Evolutionary conservation across 2,888 invertebrate species (phyloP), one percentile per base, ranked within the genome.

Genomic region (Drosophila meridiana): DNA sequence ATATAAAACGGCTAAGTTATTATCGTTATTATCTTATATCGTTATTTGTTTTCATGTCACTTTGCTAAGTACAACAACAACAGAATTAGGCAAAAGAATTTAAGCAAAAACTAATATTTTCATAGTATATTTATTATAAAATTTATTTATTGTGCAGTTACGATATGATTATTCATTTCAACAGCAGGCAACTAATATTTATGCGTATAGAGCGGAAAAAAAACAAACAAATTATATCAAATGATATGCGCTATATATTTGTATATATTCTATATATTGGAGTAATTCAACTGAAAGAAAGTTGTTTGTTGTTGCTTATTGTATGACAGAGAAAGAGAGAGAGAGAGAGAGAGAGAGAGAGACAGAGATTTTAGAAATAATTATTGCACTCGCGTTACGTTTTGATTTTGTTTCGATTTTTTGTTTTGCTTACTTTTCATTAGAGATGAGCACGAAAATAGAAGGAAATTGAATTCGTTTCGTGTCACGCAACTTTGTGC

Each of bases 301-400:
- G 14, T 40, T 69, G 48, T 59, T 64, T 72, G 55, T 59, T 61
- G 64, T 63, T 65, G 56, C 71, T 65, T 80, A 71, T 70, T 64
- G 48, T 50, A 67, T 69, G 61, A 65, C 56, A 53, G 60, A 60
- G 38, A 58, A 52, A 60, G 26, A 58, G 52, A 58, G 55, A 60
- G 26, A 58, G 55, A 57, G 50, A 66, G 34, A 53, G 47, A 30
- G 5, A 30, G 56, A 56, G 59, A 56, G 43, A 56, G 6, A 42
- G 8, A 8, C 2, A 38, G 58, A 55, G 48, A 63, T n/a, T n/a
- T n/a, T 86, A 80, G 64, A 83, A 78, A 76, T 86, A 89, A 79
- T 86, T 88, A 88, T 88, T 88, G 87, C 87, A 88, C 87, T 82
- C 71, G 67, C 67, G 75, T 87, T 87, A 78, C 81, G 58, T 78